phyloP scores from a whole-genome alignment of 2,888 invertebrate species.

The Hydrotaea cyrtoneurina region DNA sequence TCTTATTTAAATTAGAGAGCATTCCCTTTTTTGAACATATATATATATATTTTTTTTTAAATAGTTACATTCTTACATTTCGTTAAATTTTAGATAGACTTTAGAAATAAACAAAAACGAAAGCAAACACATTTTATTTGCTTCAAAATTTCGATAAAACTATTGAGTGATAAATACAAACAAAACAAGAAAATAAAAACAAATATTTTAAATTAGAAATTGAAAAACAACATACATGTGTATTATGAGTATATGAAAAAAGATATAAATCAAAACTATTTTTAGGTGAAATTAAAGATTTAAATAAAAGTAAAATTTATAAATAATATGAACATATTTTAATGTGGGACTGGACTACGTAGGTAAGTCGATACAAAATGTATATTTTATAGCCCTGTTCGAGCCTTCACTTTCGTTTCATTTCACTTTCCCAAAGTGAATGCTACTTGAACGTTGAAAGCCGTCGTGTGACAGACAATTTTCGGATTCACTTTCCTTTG shows the following conservation, averaged over 20 bases:
- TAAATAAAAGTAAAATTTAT: slow-evolving; percentile 14
- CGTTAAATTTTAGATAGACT: neutral
- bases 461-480: no score
- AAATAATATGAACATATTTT: neutral
- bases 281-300: slow-evolving; percentile 36
- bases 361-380: no score
- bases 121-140: slow-evolving; percentile 1
- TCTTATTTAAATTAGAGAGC: neutral
- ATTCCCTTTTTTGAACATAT: no score
- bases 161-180: slow-evolving; percentile 30
- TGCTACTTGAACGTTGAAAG: no score
- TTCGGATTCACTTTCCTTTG: no score
- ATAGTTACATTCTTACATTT: neutral
- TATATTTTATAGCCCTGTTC: no score
- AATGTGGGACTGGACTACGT: no score
- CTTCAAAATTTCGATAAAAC: neutral
- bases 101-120: neutral
- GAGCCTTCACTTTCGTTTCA: no score
- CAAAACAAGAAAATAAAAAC: neutral
- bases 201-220: slow-evolving; percentile 14
- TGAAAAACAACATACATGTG: slow-evolving; percentile 1
- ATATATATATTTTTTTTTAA: slow-evolving; percentile 6
- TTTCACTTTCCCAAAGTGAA: no score
- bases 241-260: slow-evolving; percentile 20
- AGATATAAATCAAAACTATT: slow-evolving; percentile 24